Evolutionary conservation across 2,888 invertebrate genomes (phyloP).

Genomic region (Leucoptera coffeella): DNA sequence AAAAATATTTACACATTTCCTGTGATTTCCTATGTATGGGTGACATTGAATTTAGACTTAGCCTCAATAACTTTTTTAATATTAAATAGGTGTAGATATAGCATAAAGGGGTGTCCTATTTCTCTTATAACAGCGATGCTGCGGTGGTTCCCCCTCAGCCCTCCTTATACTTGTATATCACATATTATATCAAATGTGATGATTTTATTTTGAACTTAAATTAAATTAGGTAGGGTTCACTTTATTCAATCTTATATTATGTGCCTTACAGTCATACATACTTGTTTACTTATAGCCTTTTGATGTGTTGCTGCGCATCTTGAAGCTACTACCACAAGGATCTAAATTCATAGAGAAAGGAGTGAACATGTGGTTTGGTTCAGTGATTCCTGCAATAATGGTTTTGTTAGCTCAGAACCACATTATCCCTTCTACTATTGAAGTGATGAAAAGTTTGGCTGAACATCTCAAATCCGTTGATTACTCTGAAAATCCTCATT

Average conservation of each 20-base stretch:
- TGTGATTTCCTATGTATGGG: background rate
- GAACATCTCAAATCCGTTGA: constrained; percentile 23
- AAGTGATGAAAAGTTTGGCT: constrained; percentile 30
- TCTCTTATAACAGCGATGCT: too few species aligned
- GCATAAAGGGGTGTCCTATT: too few species aligned
- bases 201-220: too few species aligned
- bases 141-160: too few species aligned
- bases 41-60: background rate
- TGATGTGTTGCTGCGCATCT: constrained; percentile 20
- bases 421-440: constrained; percentile 9
- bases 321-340: constrained; percentile 19
- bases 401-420: constrained; percentile 3
- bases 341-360: constrained; percentile 28
- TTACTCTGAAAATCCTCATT: constrained; percentile 25
- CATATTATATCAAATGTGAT: too few species aligned
- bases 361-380: constrained; percentile 37
- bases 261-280: constrained; percentile 4
- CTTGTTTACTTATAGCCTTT: constrained; percentile 17
- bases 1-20: constrained; percentile 9
- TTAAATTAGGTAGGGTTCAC: too few species aligned
- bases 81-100: too few species aligned
- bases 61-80: too few species aligned
- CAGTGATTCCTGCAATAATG: constrained; percentile 36
- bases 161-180: too few species aligned
- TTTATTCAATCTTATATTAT: too few species aligned